A percentile compares a stretch with the other conserved stretches of the same genome.
phyloP scores from a whole-genome alignment of 2,113 vertebrate species.

The Onychorhynchus coronatus region DNA sequence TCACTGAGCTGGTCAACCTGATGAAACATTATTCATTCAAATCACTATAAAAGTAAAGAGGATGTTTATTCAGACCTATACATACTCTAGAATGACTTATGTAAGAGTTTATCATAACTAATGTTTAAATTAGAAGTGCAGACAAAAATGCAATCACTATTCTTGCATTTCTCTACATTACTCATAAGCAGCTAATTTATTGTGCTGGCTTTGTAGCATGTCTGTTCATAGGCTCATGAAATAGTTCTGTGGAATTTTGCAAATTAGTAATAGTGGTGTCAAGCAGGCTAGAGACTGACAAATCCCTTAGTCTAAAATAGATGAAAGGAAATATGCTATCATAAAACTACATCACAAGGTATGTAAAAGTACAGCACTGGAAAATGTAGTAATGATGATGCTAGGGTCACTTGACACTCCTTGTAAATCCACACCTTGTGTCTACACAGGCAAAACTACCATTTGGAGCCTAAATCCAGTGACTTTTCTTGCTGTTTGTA shows the following conservation, averaged over 20 bases:
- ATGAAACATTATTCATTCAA: not conserved
- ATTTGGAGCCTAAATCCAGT: too few relatives aligned
- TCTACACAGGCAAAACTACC: not conserved
- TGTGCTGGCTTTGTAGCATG: not conserved
- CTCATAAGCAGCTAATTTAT: not conserved
- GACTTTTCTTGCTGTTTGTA: too few relatives aligned
- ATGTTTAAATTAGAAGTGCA: not conserved
- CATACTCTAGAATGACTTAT: not conserved
- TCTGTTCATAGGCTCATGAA: not conserved
- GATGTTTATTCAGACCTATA: not conserved
- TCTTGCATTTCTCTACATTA: not conserved
- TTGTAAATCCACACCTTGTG: not conserved
- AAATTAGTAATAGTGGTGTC: not conserved
- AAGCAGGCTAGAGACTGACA: not conserved
- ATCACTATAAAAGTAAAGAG: not conserved
- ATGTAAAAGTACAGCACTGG: not conserved
- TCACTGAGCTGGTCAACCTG: not conserved
- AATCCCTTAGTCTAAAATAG: not conserved
- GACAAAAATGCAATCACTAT: not conserved
- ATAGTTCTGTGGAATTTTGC: not conserved
- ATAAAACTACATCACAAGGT: not conserved
- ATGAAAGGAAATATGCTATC: not conserved
- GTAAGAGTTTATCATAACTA: not conserved
- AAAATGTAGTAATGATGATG: not conserved
- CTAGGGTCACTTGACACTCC: not conserved